Base-by-base conservation (phyloP, 2,797 vertebrate species). In the Limosa lapponica region DNA sequence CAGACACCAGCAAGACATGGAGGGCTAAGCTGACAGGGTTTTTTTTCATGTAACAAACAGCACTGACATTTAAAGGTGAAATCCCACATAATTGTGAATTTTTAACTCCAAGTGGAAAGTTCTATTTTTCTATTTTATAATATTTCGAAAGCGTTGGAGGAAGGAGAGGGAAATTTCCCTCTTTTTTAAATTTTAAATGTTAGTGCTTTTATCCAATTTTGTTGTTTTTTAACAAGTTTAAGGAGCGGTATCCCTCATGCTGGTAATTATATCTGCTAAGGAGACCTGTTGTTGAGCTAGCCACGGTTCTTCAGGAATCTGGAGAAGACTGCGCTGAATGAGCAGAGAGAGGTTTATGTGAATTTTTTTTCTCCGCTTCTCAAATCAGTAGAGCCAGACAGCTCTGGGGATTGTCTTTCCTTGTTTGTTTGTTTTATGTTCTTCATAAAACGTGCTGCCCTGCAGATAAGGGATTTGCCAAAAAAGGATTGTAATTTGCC, bases 1-100 rank as follows among this genome's bases (percentile, higher is more conserved):
- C 95, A 97, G 94, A 95, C 96, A 97, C 95, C 95, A 96, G 94
- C 95, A 96, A 97, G 96, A 96, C 93, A 83, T 94, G 94, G 96
- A 97, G 84, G 95, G 87, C 96, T 97, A 96, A 97, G 95, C 96
- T 97, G 96, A 97, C 96, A 96, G 95, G 83, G 64, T 0, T 86
- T 95, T 96, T 94, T 89, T 96, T 96, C 96, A 92, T 95, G 74
- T 83, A 95, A 93, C 81, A 93, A 77, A 95, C 95, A 96, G 54
- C 83, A 93, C 80, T 83, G 64, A 81, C 82, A 62, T 92, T 92
- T 94, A 46, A 54, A 71, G 82, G 95, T 95, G 88, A 92, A 91
- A 81, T 89, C 84, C 49, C 73, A 71, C 73, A 65, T 86, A 55
- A 51, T 72, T 87, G 96, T 94, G 96, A 96, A 95, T 96, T 96